Percentiles rank a stretch among this genome's conserved stretches.
Evolutionary conservation across 2,888 invertebrate species (phyloP).

Genomic region (Ormyrus pomaceus): DNA sequence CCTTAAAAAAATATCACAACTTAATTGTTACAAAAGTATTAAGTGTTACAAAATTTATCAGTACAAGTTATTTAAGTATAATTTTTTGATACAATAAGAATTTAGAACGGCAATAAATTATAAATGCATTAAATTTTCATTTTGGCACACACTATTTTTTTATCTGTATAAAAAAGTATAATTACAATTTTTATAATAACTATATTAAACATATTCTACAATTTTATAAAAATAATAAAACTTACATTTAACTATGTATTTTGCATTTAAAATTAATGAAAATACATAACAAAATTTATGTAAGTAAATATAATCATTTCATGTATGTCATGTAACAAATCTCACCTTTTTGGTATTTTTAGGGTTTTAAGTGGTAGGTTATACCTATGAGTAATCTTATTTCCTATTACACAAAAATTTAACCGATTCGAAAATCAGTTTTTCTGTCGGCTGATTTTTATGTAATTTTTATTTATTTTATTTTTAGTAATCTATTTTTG

Average conservation of each 20-base stretch:
- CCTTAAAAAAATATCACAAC: conserved; percentile 55
- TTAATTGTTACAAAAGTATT: conserved; percentile 22
- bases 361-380: neutral
- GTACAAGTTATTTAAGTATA: conserved; percentile 17
- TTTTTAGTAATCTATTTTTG: conserved; percentile 7
- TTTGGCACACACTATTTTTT: conserved; percentile 52
- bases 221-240: conserved; percentile 51
- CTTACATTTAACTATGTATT: conserved; percentile 33
- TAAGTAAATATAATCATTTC: conserved; percentile 18
- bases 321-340: conserved; percentile 42
- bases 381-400: conserved; percentile 16
- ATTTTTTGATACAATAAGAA: conserved; percentile 26
- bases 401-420: conserved; percentile 12
- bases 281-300: conserved; percentile 36
- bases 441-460: conserved; percentile 24
- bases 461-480: conserved; percentile 15
- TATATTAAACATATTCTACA: conserved; percentile 49
- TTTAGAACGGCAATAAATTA: conserved; percentile 41
- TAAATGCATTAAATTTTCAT: conserved; percentile 46
- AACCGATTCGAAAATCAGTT: conserved; percentile 36
- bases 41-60: conserved; percentile 40
- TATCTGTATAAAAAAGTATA: conserved; percentile 50
- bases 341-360: conserved; percentile 39
- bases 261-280: conserved; percentile 19
- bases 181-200: conserved; percentile 46